Evolutionary conservation across 1,140 invertebrate species (phyloP), one percentile per base, ranked within the genome.

Genomic region (Elysia chlorotica): DNA sequence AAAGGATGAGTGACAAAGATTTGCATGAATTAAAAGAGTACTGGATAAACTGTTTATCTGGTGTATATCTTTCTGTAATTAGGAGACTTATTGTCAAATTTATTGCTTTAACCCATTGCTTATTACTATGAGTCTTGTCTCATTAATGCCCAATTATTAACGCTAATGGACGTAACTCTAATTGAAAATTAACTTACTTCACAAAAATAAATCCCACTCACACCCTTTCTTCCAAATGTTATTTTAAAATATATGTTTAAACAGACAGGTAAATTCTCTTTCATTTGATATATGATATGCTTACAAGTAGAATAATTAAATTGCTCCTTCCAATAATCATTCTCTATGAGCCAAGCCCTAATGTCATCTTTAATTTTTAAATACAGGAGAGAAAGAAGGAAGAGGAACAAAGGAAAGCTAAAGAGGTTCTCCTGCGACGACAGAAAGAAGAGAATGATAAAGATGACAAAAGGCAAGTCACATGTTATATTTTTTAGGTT

Each of bases 321-420:
- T 23, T 41, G 23, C 36, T 66, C n/a, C 28, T 59, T 59, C 10
- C 56, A 19, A 17, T 59, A 19, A 17, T 59, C 28, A 59, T 19
- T 59, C 23, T 66, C 14, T 66, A 21, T 25, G 4, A 33, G 25
- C 6, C 10, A 59, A 59, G 25, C 28, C 1, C 17, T 0, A 4
- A 25, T 41, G 21, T 65, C 1, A 54, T 65, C 17, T 72, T 35
- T 66, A 41, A 79, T 67, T 74, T 78, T 73, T 65, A 19, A 37
- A 19, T 61, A 21, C n/a, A 90, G 83, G 93, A 94, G 76, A 88
- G 93, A 28, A 89, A 92, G 54, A 89, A 91, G 5, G 92, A 93
- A 80, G 93, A 92, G 80, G 93, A 93, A 82, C 83, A 81, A 82
- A 85, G 92, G 76, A 89, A 88, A 83, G 91, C 89, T 70, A 90